A percentile compares a stretch with the other conserved stretches of the same genome.
Evolutionary conservation across 2,113 vertebrate genomes (phyloP).

Genomic region (Heliornis fulica): DNA sequence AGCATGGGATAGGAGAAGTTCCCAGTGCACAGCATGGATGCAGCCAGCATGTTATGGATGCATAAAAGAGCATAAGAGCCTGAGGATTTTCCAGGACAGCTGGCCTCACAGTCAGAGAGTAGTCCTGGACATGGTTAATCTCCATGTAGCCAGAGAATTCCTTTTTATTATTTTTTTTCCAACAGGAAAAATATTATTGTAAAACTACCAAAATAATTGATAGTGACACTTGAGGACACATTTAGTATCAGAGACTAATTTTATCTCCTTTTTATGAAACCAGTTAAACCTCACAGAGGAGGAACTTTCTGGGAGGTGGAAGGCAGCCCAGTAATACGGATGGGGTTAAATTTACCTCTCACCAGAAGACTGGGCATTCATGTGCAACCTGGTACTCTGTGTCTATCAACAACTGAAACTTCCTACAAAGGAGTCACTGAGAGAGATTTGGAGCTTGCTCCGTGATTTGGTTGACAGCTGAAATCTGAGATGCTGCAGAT

Average conservation of each 20-base stretch:
- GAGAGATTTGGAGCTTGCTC: constrained; percentile 47
- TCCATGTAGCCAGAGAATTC: constrained; percentile 1
- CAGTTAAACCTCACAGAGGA: background rate
- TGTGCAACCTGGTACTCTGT: constrained; percentile 18
- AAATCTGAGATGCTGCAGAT: constrained; percentile 49
- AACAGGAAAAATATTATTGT: background rate
- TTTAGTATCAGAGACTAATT: background rate
- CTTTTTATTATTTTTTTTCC: background rate
- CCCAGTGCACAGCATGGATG: background rate
- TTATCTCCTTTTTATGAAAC: background rate
- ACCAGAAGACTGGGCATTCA: background rate
- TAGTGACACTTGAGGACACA: background rate
- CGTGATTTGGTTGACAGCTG: constrained; percentile 19
- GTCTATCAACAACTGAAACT: constrained; percentile 42
- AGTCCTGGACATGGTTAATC: constrained; percentile 35
- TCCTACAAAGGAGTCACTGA: constrained; percentile 44
- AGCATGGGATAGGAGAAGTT: background rate
- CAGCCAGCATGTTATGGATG: constrained; percentile 50
- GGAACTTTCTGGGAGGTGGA: background rate
- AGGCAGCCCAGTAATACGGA: background rate
- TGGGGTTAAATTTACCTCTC: background rate
- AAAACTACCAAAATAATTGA: background rate
- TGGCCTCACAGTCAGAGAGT: constrained; percentile 22
- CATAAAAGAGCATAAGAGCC: constrained; percentile 39
- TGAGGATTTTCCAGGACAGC: constrained; percentile 62